These are phyloP conservation scores for Calameuta pallipes DNA, from an alignment of 2,888 invertebrate genomes.

Conservation along the genomic window DNA sequence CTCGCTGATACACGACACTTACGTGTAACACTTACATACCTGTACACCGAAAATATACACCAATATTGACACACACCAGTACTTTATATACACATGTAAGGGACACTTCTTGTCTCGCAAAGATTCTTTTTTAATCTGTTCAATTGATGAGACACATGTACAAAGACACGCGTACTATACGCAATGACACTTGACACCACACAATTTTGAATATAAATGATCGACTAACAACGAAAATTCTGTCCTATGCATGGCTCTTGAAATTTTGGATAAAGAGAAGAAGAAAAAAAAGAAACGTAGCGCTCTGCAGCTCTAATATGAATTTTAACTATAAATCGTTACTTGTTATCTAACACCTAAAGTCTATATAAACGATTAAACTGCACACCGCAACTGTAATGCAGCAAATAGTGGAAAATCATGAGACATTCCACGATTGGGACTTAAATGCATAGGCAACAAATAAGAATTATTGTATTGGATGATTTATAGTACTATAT, in stretches of 20 bases:
- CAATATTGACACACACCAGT: neutral
- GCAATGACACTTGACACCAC: neutral
- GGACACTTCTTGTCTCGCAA: neutral
- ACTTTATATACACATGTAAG: neutral
- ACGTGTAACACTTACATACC: neutral
- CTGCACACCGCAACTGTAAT: constrained; percentile 52
- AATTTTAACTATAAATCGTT: constrained; percentile 54
- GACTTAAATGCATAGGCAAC: constrained; percentile 63
- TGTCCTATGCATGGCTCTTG: constrained; percentile 49
- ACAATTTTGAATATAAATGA: constrained; percentile 25
- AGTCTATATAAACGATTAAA: constrained; percentile 50
- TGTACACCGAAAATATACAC: constrained; percentile 6
- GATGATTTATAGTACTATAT: constrained; percentile 62
- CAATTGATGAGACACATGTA: constrained; percentile 4
- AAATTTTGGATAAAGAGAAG: constrained; percentile 11
- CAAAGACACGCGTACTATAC: neutral
- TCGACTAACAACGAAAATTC: constrained; percentile 60
- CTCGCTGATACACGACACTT: neutral
- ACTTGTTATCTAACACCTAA: constrained; percentile 58
- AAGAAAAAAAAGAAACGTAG: neutral
- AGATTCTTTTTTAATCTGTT: neutral
- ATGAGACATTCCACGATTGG: constrained; percentile 65
- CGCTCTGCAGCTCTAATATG: constrained; percentile 53
- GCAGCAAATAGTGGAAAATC: constrained; percentile 61
- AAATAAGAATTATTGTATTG: constrained; percentile 49